Evolutionary conservation across 2,888 invertebrate species (phyloP).

Genomic region (Allacma fusca): DNA sequence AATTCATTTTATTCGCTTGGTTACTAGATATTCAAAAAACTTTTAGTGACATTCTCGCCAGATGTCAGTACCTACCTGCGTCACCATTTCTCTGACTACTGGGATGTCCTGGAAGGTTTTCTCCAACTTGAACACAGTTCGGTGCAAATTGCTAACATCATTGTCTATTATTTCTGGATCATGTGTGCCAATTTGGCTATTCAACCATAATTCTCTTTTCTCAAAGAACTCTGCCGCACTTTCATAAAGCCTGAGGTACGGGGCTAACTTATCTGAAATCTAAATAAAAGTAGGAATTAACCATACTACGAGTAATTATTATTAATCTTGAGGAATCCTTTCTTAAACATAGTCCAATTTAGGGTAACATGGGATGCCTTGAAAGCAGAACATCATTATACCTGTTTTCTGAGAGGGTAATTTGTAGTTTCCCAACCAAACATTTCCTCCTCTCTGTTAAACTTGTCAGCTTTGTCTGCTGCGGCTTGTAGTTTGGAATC

Average conservation of each 20-base stretch:
- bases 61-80: constrained; percentile 63
- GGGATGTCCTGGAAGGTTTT: constrained; percentile 83
- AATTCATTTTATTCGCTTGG: too few species aligned
- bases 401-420: constrained; percentile 82
- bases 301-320: too few species aligned
- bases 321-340: too few species aligned
- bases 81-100: constrained; percentile 76
- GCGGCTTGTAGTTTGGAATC: constrained; percentile 77
- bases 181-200: constrained; percentile 79
- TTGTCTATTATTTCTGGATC: constrained; percentile 89
- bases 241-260: constrained; percentile 88
- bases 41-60: too few species aligned
- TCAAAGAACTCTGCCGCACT: constrained; percentile 85
- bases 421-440: constrained; percentile 88
- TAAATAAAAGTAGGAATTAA: constrained; percentile 51
- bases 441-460: constrained; percentile 89
- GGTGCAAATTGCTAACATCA: constrained; percentile 75
- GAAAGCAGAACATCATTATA: constrained; percentile 56
- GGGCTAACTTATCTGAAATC: constrained; percentile 77
- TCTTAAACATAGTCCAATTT: too few species aligned
- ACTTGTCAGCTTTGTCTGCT: constrained; percentile 81
- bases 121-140: constrained; percentile 86
- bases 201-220: constrained; percentile 87
- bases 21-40: too few species aligned
- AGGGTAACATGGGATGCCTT: too few species aligned